Evolutionary conservation across 2,797 vertebrate species (phyloP).

Genomic region (Myotis vivesi): DNA sequence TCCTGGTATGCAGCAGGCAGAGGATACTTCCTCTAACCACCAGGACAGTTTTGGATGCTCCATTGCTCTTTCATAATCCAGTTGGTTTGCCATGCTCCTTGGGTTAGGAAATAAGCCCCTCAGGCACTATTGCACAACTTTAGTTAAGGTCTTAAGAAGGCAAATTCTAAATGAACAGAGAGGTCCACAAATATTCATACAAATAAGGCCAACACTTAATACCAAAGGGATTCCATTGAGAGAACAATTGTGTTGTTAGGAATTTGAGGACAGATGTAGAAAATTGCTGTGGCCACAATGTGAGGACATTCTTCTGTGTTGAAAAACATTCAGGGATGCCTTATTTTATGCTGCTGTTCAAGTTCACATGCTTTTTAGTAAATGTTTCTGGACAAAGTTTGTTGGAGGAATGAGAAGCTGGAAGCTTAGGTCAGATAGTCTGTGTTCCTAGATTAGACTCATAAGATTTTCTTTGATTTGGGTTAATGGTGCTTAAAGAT

Average conservation of each 20-base stretch:
- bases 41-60: not conserved
- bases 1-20: not conserved
- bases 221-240: not conserved
- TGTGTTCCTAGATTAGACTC: not conserved
- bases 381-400: not conserved
- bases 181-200: not conserved
- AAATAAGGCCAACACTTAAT: not conserved
- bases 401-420: not conserved
- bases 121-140: not conserved
- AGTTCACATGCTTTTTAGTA: not conserved
- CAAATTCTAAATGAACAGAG: conserved; percentile 17
- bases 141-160: not conserved
- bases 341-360: not conserved
- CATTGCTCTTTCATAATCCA: not conserved
- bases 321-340: not conserved
- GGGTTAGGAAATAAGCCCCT: not conserved
- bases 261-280: not conserved
- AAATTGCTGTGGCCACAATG: not conserved
- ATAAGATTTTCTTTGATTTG: conserved; percentile 17
- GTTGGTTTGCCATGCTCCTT: not conserved
- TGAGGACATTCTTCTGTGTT: not conserved
- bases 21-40: not conserved
- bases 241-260: not conserved
- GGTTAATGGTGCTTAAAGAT: not conserved
- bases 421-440: not conserved